Evolutionary conservation across 2,797 vertebrate genomes (phyloP).

Genomic region (Knipowitschia caucasica): DNA sequence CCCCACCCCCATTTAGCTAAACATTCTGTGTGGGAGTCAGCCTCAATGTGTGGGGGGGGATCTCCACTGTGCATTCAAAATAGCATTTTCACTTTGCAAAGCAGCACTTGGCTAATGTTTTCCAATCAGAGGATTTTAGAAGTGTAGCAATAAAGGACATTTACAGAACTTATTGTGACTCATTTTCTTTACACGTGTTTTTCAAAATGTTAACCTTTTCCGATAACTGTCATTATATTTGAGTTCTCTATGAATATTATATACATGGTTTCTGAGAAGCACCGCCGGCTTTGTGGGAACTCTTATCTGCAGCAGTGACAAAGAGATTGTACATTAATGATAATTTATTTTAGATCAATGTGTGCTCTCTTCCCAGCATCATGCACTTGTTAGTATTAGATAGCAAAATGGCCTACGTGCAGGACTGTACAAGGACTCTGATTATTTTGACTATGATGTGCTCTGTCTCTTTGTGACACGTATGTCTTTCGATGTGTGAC

Average conservation of each 20-base stretch:
- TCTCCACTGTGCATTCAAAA: conserved; percentile 50
- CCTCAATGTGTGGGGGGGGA: conserved; percentile 46
- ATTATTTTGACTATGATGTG: too few species aligned
- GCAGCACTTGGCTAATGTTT: conserved; percentile 52
- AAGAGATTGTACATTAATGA: conserved; percentile 7
- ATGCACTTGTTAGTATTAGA: too few species aligned
- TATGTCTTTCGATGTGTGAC: too few species aligned
- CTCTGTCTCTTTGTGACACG: too few species aligned
- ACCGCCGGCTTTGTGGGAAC: conserved; percentile 22
- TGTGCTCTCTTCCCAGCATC: too few species aligned
- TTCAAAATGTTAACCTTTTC: conserved; percentile 2
- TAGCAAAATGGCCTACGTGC: too few species aligned
- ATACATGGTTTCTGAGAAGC: conserved; percentile 36
- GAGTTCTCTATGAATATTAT: conserved; percentile 1
- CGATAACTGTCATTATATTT: conserved; percentile 5
- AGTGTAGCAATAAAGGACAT: conserved; percentile 41
- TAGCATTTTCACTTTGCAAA: conserved; percentile 26
- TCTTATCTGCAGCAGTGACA: conserved; percentile 30
- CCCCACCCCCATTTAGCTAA: conserved; percentile 42
- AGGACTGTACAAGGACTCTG: too few species aligned
- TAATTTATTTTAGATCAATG: too few species aligned
- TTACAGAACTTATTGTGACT: conserved; percentile 29
- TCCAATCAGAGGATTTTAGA: conserved; percentile 48
- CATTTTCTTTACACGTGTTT: conserved; percentile 19
- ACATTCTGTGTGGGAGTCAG: conserved; percentile 36